Evolutionary conservation across 37 sponge, comb jelly and placozoan genomes (phyloP).

Genomic region (Chondrosia reniformis): DNA sequence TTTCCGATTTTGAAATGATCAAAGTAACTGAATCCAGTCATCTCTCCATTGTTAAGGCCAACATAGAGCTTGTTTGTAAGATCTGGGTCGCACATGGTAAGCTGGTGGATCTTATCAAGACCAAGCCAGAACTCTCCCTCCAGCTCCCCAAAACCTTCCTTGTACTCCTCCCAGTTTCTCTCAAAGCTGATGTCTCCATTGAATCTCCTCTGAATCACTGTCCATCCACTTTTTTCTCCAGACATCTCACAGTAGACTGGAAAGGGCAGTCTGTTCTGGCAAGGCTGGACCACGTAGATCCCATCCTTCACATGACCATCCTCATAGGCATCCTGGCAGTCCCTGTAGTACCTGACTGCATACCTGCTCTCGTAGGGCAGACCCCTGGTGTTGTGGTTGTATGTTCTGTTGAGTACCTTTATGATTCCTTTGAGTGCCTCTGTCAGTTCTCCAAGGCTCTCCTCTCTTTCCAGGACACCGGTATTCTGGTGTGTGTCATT

Average conservation of each 20-base stretch:
- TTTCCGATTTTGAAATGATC: background rate
- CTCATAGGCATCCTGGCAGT: background rate
- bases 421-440: background rate
- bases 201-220: background rate
- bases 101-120: slow-evolving; percentile 19
- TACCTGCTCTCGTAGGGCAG: background rate
- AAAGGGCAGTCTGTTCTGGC: background rate
- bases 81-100: background rate
- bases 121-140: slow-evolving; percentile 13
- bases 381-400: background rate
- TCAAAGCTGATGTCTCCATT: background rate
- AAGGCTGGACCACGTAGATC: background rate
- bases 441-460: too few relatives aligned
- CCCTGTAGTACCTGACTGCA: background rate
- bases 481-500: too few relatives aligned
- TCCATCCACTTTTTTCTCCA: background rate
- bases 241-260: background rate
- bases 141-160: background rate
- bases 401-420: background rate
- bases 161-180: background rate
- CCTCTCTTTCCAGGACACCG: too few relatives aligned
- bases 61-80: background rate
- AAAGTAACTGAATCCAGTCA: slow-evolving; percentile 3
- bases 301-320: background rate
- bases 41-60: background rate